Conservation (phyloP, 30 jellyfish, hydroid and myxozoan species). For the Calvadosia cruxmelitensis region DNA sequence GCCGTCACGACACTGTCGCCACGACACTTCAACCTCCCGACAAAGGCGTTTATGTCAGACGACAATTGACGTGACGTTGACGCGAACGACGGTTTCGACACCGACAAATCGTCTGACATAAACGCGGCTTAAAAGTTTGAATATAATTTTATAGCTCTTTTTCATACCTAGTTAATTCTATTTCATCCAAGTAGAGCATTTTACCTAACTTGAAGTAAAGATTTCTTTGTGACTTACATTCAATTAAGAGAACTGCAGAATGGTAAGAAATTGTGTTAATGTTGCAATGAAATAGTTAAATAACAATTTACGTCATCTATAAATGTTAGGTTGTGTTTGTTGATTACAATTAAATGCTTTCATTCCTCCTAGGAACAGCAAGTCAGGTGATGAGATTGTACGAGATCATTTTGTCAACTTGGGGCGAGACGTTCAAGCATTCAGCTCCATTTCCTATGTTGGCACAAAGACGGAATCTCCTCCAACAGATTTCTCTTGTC, state of each 20-base stretch:
- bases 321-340: not conserved
- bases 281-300: too few relatives aligned
- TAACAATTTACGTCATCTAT: too few relatives aligned
- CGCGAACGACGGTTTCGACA: not conserved
- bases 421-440: constrained; percentile 81
- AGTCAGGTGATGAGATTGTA: constrained; percentile 77
- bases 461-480: constrained; percentile 76
- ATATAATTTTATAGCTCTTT: too few relatives aligned
- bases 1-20: too few relatives aligned
- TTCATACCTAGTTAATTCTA: too few relatives aligned
- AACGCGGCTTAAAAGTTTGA: not conserved
- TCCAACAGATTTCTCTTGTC: constrained; percentile 68
- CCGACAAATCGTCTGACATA: not conserved
- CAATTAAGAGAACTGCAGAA: too few relatives aligned
- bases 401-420: constrained; percentile 66
- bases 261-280: too few relatives aligned
- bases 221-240: too few relatives aligned
- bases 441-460: constrained; percentile 85
- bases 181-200: too few relatives aligned
- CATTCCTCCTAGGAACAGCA: too few relatives aligned
- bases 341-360: not conserved
- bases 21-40: not conserved
- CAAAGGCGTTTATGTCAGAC: not conserved
- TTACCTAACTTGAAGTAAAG: too few relatives aligned
- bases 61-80: not conserved